phyloP scores from a whole-genome alignment of 2,113 vertebrate genomes.

The Brachionichthys hirsutus region DNA sequence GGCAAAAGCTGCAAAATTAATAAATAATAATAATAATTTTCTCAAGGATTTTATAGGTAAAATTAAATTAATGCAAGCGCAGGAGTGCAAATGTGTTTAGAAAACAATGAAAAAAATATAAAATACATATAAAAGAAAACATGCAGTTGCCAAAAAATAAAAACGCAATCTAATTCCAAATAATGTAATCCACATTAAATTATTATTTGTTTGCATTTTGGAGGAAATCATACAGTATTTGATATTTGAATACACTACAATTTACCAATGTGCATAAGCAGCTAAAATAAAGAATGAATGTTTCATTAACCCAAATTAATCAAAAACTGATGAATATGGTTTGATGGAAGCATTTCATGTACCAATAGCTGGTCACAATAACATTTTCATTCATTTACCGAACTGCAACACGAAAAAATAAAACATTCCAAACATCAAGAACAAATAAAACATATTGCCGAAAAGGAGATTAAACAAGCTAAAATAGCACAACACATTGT shows the following conservation, averaged over 20 bases:
- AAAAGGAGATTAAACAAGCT: slow-evolving; percentile 1
- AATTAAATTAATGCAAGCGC: neutral
- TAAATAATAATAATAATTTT: no score
- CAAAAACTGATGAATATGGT: neutral
- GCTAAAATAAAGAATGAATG: neutral
- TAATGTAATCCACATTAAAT: no score
- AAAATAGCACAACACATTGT: slow-evolving; percentile 3
- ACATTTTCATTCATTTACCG: no score
- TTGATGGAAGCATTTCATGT: neutral
- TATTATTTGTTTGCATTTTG: no score
- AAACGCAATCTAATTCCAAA: neutral
- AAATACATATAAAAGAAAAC: no score
- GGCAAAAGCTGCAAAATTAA: no score
- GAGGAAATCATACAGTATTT: neutral
- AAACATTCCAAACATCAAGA: slow-evolving; percentile 17
- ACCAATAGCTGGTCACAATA: slow-evolving; percentile 6
- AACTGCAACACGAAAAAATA: neutral
- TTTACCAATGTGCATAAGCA: neutral
- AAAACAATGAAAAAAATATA: no score
- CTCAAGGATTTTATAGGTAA: neutral
- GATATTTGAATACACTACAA: neutral
- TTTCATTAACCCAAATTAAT: neutral
- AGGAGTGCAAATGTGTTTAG: neutral
- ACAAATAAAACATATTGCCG: neutral
- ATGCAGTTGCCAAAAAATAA: no score